Percentiles rank a stretch among this genome's conserved stretches.
These are phyloP conservation scores for Neodiprion fabricii DNA, from an alignment of 1,140 invertebrate genomes.

Conservation along the genomic window DNA sequence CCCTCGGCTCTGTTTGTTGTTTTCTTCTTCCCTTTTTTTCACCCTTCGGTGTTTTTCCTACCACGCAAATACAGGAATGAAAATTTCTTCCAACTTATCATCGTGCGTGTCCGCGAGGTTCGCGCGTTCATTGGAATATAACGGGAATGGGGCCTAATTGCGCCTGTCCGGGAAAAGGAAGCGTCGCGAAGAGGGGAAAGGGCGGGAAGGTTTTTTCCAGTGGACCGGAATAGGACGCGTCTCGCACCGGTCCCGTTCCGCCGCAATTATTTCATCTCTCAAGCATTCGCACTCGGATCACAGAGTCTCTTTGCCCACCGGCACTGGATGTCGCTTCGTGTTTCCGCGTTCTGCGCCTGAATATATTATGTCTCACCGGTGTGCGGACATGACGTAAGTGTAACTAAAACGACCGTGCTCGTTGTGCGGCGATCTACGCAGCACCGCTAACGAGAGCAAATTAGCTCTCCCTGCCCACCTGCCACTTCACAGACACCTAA, in stretches of 20 bases:
- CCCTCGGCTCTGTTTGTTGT: too few relatives aligned
- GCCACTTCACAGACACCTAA: conserved; percentile 8
- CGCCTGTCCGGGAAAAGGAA: neutral
- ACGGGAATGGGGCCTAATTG: neutral
- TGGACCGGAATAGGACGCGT: conserved; percentile 16
- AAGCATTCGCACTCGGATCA: conserved; percentile 19
- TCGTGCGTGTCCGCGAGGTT: neutral
- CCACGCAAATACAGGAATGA: too few relatives aligned
- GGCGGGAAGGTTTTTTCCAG: conserved; percentile 16
- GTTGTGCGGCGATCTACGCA: conserved; percentile 46
- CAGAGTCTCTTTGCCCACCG: neutral
- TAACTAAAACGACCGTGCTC: conserved; percentile 45
- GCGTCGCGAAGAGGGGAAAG: neutral
- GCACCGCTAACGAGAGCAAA: conserved; percentile 51
- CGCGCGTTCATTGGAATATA: neutral
- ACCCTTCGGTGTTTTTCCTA: too few relatives aligned
- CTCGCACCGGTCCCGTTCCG: neutral
- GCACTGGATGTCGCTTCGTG: neutral
- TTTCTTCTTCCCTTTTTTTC: too few relatives aligned
- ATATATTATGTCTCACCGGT: conserved; percentile 37
- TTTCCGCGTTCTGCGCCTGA: conserved; percentile 25
- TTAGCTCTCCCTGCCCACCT: conserved; percentile 45
- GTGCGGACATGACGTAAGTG: conserved; percentile 48
- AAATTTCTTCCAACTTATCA: too few relatives aligned
- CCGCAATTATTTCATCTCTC: conserved; percentile 19